Evolutionary conservation across 2,113 vertebrate species (phyloP), one percentile per base, ranked within the genome.

Genomic region (Malurus melanocephalus): DNA sequence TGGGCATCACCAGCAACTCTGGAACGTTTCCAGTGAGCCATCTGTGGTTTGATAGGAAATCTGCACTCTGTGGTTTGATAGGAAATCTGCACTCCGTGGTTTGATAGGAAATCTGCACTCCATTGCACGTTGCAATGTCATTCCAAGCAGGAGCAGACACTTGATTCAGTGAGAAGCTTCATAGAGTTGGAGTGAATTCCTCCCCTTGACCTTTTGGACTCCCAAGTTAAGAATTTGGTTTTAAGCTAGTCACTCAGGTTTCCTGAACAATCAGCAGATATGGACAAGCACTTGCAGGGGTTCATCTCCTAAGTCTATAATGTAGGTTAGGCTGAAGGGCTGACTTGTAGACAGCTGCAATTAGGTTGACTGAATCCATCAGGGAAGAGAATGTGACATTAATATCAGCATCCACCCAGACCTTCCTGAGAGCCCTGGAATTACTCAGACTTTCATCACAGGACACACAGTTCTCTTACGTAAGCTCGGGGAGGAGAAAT

Each of bases 41-140:
- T 93, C 95, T 93, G 94, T 86, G 88, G 71, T 92, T 94, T 93
- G 59, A 91, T 89, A 68, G 0, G 11, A 80, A 95, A 90, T 92
- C 89, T 35, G 35, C 35, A 35, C 35, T 35, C 35, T 10, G 35
- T 35, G 35, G 35, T 92, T 94, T 93, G 59, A 91, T 89, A 68
- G 0, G 11, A 80, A 95, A 35, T 35, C 35, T 35, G 35, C 35
- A 35, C 35, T 93, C 95, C 92, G 94, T 86, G 88, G 71, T 92
- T 94, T 93, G 59, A 91, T 89, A 68, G 0, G 11, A 80, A 95
- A 35, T 35, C 35, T 35, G 35, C 35, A 35, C 35, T 93, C 95
- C 92, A 94, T 86, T 91, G 87, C 76, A 35, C 7, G 66, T 43
- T 93, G 89, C 74, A 62, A 5, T 86, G 86, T 48, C 90, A 67